Conservation (phyloP, 2,888 invertebrate species). For the Atrina japonica region DNA sequence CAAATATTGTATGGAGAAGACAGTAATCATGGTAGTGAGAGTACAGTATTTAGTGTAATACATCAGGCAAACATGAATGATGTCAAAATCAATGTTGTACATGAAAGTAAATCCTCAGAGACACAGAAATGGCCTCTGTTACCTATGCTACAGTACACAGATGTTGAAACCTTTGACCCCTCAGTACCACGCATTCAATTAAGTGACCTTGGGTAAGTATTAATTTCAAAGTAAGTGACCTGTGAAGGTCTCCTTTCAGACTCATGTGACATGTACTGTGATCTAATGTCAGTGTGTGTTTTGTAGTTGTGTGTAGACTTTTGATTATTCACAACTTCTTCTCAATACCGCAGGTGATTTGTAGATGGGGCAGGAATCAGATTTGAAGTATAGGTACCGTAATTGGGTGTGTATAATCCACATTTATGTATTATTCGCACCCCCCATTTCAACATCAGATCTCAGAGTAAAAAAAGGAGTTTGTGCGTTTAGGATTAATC, state of each 20-base stretch:
- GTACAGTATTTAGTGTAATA: slow-evolving; percentile 2
- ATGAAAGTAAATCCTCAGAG: neutral
- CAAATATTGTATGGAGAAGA: slow-evolving; percentile 62
- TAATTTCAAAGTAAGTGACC: too few relatives aligned
- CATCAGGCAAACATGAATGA: slow-evolving; percentile 41
- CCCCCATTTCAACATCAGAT: too few relatives aligned
- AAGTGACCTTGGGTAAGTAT: slow-evolving; percentile 59
- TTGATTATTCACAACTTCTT: neutral
- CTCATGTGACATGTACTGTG: neutral
- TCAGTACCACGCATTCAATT: slow-evolving; percentile 47
- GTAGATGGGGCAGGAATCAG: too few relatives aligned
- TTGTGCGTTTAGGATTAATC: too few relatives aligned
- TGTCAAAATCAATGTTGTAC: slow-evolving; percentile 6
- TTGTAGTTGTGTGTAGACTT: neutral
- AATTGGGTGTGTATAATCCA: too few relatives aligned
- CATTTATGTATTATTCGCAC: too few relatives aligned
- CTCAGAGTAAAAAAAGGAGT: too few relatives aligned
- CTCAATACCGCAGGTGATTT: too few relatives aligned
- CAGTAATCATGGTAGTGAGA: neutral
- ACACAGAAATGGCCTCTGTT: slow-evolving; percentile 43
- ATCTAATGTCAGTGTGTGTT: neutral
- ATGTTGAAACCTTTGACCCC: slow-evolving; percentile 66
- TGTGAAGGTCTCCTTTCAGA: neutral
- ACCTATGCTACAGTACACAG: slow-evolving; percentile 62
- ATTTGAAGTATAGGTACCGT: too few relatives aligned